Evolutionary conservation across 2,888 invertebrate genomes (phyloP), one percentile per base, ranked within the genome.

Genomic region (Onthophagus sagittarius): DNA sequence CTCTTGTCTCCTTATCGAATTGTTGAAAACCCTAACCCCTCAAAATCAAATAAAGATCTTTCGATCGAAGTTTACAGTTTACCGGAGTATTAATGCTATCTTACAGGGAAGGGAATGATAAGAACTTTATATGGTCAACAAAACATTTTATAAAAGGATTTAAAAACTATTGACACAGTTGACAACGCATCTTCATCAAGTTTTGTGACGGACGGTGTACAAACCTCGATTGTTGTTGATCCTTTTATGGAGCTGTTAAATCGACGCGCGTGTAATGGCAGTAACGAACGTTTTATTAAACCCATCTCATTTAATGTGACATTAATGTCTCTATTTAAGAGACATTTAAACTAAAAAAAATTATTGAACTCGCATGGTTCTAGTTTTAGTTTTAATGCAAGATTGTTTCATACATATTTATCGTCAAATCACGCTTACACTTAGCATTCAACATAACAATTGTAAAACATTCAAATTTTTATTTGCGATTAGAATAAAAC

Each of bases 101-200:
- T 67, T n/a, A 4, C 23, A 67, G 67, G 67, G 23, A 67, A 23
- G 23, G 67, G 32, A 67, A 23, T 67, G 67, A 67, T 67, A 67
- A 67, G n/a, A n/a, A 32, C 67, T 31, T 67, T 67, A 32, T 67
- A 67, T 23, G 23, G 67, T 67, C 67, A 67, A 67, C 67, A 67
- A 23, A 23, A 67, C 67, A 67, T 32, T 67, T 67, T 67, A 67
- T 67, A 67, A 67, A 67, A 67, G 23, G 67, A 67, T 67, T 67
- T 67, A n/a, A 13, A 67, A 32, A 31, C 15, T 67, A 32, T 67
- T 23, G 23, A 67, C 67, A 67, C 7, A 67, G 67, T 32, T 67
- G 23, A 67, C 13, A 23, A 67, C n/a, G 32, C 67, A 23, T 67
- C 67, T 67, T 31, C 32, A 67, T 67, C 67, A 15, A 32, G 67